These are phyloP conservation scores for Pseudonaja textilis DNA, from an alignment of 2,113 vertebrate genomes.

Conservation along the genomic window DNA sequence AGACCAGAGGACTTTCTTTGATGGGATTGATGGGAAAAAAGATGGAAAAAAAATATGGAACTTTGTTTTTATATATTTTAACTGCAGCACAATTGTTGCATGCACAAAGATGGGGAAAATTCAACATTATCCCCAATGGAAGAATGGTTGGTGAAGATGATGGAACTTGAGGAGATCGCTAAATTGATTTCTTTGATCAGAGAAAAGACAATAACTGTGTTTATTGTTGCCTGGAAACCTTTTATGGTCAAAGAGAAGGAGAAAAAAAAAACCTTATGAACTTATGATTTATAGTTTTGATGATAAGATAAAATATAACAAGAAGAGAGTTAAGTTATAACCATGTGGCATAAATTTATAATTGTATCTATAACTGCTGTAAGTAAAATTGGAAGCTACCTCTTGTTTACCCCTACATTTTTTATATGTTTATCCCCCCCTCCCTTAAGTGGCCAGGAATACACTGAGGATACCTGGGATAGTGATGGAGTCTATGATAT, in stretches of 20 bases:
- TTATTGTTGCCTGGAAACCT: neutral
- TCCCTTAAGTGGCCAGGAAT: no score
- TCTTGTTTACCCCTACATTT: neutral
- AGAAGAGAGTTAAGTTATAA: no score
- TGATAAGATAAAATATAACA: no score
- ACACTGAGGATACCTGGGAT: no score
- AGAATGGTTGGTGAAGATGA: neutral
- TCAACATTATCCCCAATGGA: neutral
- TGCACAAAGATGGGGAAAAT: neutral
- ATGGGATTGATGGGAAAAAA: neutral
- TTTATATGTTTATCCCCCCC: neutral
- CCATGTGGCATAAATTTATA: no score
- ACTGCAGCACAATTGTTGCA: neutral
- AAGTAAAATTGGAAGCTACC: neutral
- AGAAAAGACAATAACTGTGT: neutral
- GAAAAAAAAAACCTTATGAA: neutral
- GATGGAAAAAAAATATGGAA: neutral
- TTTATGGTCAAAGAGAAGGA: neutral
- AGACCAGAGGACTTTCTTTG: neutral
- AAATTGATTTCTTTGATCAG: neutral
- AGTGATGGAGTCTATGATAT: neutral
- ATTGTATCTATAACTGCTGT: neutral
- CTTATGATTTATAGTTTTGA: no score
- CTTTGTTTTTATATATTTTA: neutral
- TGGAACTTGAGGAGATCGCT: neutral